Evolutionary conservation across 2,113 vertebrate genomes (phyloP).

Genomic region (Gnathonemus longibarbis): DNA sequence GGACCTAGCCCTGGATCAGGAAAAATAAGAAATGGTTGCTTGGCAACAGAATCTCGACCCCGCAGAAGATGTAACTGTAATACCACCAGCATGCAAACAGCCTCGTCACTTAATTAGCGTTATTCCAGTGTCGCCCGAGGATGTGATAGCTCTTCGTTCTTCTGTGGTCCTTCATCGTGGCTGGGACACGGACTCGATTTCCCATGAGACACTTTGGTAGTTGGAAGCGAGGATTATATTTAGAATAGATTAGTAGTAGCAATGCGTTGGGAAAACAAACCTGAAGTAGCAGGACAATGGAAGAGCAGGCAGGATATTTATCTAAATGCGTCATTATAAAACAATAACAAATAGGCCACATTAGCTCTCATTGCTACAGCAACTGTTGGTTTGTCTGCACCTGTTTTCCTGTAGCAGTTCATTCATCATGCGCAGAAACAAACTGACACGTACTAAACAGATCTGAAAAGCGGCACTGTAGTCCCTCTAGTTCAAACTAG

Average conservation of each 20-base stretch:
- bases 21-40: slow-evolving; percentile 5
- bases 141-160: not conserved
- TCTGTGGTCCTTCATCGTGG: not conserved
- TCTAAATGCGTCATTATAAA: not conserved
- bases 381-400: not conserved
- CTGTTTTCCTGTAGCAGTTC: not conserved
- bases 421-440: not conserved
- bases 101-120: not conserved
- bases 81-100: not conserved
- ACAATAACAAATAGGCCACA: not conserved
- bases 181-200: not conserved
- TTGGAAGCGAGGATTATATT: not conserved
- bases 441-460: not conserved
- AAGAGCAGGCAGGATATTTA: not conserved
- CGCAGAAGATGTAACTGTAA: not conserved
- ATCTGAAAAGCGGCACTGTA: too few relatives aligned
- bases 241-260: not conserved
- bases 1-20: not conserved
- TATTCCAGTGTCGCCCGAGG: not conserved
- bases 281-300: not conserved
- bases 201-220: not conserved
- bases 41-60: not conserved
- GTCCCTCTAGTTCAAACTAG: not conserved
- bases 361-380: not conserved
- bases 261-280: not conserved